Evolutionary conservation across 2,797 vertebrate genomes (phyloP), one percentile per base, ranked within the genome.

Genomic region (Bradypodion ventrale): DNA sequence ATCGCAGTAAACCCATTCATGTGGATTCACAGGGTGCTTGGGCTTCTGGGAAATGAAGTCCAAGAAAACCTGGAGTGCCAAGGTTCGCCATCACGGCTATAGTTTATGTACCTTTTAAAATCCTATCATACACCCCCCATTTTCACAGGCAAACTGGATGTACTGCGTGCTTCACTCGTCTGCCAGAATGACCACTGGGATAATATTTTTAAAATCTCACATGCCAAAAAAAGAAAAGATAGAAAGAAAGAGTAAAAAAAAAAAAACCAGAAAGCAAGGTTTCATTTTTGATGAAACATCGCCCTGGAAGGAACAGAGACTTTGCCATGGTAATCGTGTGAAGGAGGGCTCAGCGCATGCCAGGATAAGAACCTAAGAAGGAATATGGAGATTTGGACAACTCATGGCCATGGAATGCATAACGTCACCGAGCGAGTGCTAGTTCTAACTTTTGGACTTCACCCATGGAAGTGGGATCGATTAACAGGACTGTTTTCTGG

Each of bases 361-460:
- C 62, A 29, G 27, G 23, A 63, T 63, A 8, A 63, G 62, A 63
- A 63, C 23, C 60, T 29, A 5, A 63, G 60, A 63, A 27, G 23
- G 5, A 63, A 63, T 16, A 63, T 7, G 8, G 7, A 63, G 29
- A 40, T 19, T 84, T 44, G 12, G 44, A 77, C 62, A 78, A 62
- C 86, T 88, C 83, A 46, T 1, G 42, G 84, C 74, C 12, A 75
- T 40, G 88, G 87, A 90, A 87, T 86, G 79, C 0, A 16, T 84
- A 87, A 93, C 85, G 85, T 93, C 86, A 87, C 10, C 81, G 1
- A 12, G 75, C 29, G 2, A 80, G 75, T 2, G 25, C 25, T 23
- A 82, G 88, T 63, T 78, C 63, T 70, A 66, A 1, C 1, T 2
- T 13, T 60, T 75, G 73, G 35, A 60, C 65, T 70, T 35, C 0